Evolutionary conservation across 2,888 invertebrate genomes (phyloP).

Genomic region (Melinaea menophilus): DNA sequence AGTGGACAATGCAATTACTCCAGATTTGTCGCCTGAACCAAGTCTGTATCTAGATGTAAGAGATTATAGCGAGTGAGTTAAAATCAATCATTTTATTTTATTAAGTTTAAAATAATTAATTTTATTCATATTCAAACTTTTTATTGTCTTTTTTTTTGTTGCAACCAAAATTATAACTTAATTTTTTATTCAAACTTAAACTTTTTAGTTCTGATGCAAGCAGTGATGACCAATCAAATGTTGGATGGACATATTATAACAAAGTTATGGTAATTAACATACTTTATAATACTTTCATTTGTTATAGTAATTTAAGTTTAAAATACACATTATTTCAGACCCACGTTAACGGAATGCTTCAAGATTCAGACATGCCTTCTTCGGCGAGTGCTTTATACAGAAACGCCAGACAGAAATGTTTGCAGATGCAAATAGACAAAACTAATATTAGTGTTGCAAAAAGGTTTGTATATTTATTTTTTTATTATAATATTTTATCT

Average conservation of each 20-base stretch:
- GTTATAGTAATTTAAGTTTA: neutral
- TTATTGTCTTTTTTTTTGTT: neutral
- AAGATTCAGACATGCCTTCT: conserved; percentile 72
- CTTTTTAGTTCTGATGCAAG: conserved; percentile 71
- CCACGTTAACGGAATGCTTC: conserved; percentile 71
- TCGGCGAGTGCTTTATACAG: conserved; percentile 66
- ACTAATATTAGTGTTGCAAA: conserved; percentile 70
- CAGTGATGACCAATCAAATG: conserved; percentile 76
- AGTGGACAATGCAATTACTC: conserved; percentile 69
- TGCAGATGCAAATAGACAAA: conserved; percentile 71
- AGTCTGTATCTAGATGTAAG: conserved; percentile 67
- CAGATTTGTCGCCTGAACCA: conserved; percentile 68
- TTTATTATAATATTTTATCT: too few species aligned
- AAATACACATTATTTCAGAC: conserved; percentile 47
- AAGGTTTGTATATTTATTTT: conserved; percentile 44
- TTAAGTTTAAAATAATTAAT: too few species aligned
- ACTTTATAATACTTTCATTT: neutral
- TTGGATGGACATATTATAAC: conserved; percentile 84
- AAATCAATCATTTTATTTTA: neutral
- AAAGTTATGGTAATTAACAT: conserved; percentile 79
- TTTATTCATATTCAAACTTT: conserved; percentile 1
- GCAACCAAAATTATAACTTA: conserved; percentile 5
- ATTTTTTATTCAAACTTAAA: conserved; percentile 7
- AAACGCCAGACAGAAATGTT: conserved; percentile 59
- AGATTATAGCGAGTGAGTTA: conserved; percentile 71